Conservation (phyloP, 1,140 invertebrate species). For the Lucilia cuprina region DNA sequence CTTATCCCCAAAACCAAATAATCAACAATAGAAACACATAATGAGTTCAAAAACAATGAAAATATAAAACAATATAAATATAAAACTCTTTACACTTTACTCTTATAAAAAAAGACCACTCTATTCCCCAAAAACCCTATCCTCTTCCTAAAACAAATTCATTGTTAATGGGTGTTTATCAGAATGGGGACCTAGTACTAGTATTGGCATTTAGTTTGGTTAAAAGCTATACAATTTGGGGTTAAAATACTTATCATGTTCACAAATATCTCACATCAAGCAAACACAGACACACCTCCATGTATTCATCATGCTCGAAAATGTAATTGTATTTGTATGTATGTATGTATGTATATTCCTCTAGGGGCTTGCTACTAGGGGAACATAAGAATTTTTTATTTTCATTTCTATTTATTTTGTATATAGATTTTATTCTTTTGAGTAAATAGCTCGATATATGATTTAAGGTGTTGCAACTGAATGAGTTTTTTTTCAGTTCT, state of each 20-base stretch:
- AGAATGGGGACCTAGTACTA: neutral
- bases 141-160: neutral
- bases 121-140: neutral
- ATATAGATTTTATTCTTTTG: neutral
- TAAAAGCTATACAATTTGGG: conserved; percentile 20
- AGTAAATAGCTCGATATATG: neutral
- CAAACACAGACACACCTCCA: neutral
- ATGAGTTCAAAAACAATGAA: neutral
- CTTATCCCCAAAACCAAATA: neutral
- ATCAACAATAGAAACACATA: neutral
- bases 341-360: too few species aligned
- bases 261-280: neutral
- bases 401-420: neutral
- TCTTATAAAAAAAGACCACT: neutral
- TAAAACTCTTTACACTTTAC: too few species aligned
- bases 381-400: neutral
- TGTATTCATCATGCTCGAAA: neutral
- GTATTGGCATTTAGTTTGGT: neutral
- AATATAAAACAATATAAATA: neutral
- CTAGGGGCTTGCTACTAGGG: neutral
- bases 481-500: too few species aligned
- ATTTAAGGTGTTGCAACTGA: too few species aligned
- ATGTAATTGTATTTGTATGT: neutral
- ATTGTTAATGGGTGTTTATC: conserved; percentile 16
- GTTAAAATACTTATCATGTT: conserved; percentile 10